Evolutionary conservation across 2,797 vertebrate genomes (phyloP), one percentile per base, ranked within the genome.

Genomic region (Gallinago stenura): DNA sequence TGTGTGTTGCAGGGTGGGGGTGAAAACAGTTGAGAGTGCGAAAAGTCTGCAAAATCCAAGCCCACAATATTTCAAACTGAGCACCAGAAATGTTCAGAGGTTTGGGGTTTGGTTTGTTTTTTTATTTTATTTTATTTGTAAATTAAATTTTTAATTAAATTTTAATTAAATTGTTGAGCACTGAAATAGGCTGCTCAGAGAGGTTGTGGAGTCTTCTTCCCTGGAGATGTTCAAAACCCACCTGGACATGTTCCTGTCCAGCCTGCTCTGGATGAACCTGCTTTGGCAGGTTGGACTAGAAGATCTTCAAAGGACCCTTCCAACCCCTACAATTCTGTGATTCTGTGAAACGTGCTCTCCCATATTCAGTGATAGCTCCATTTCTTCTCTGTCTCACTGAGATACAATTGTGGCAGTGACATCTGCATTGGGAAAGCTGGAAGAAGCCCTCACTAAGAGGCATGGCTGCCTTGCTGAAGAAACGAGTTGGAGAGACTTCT

Each of bases 1-100:
- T 1, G 11, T 6, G 33, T 28, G 39, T 41, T 58, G 19, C 0
- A 0, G 10, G 4, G 33, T 35, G 22, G 15, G 1, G 1, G 5
- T n/a, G 26, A 73, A 45, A 58, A 53, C 10, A 61, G 45, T 6
- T 51, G 13, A 54, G 61, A 43, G 4, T 31, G 5, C 11, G 54
- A 64, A 46, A 76, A 64, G 26, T 35, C 54, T 39, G 16, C n/a
- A 70, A 91, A 85, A 65, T 54, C 5, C 24, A 93, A 50, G 39
- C 31, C 39, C 24, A 19, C 7, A 10, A 2, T 35, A 62, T 60
- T 77, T 73, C 46, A 54, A 60, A 54, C 4, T 26, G 7, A 26
- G 39, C 30, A 73, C 8, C 9, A 72, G 10, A 60, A 88, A n/a
- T 5, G 17, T 64, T 58, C 22, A 7, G 15, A 9, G 14, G 9